Evolutionary conservation across 2,888 invertebrate genomes (phyloP).

Genomic region (Camponotus fellah): DNA sequence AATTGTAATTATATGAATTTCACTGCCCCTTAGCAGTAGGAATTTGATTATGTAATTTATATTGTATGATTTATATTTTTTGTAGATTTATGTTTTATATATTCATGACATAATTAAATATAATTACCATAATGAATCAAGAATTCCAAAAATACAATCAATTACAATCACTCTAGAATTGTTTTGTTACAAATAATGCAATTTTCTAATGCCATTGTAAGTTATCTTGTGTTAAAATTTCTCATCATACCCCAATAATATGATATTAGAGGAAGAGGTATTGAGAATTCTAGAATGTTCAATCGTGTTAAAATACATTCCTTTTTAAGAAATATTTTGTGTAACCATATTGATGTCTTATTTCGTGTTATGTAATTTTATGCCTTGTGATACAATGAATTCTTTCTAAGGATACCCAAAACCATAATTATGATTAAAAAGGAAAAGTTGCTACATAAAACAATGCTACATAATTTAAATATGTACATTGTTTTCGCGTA

Average conservation of each 20-base stretch:
- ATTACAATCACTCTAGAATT: conserved; percentile 11
- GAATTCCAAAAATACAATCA: neutral
- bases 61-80: conserved; percentile 8
- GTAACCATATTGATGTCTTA: neutral
- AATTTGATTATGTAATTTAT: conserved; percentile 4
- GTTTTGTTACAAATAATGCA: neutral
- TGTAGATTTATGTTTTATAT: conserved; percentile 13
- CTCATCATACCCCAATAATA: neutral
- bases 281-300: conserved; percentile 3
- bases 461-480: conserved; percentile 36
- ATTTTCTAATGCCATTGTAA: conserved; percentile 13
- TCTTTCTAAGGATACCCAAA: conserved; percentile 16
- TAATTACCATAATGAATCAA: conserved; percentile 1
- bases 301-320: conserved; percentile 43
- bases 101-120: conserved; percentile 3
- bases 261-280: neutral
- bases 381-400: neutral
- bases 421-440: neutral
- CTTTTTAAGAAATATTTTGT: conserved; percentile 6
- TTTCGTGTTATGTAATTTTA: conserved; percentile 13
- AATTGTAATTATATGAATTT: conserved; percentile 7
- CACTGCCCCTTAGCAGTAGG: neutral
- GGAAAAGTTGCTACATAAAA: neutral
- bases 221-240: conserved; percentile 24
- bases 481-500: conserved; percentile 57